Evolutionary conservation across 2,113 vertebrate genomes (phyloP).

Genomic region (Brachyhypopomus occidentalis): DNA sequence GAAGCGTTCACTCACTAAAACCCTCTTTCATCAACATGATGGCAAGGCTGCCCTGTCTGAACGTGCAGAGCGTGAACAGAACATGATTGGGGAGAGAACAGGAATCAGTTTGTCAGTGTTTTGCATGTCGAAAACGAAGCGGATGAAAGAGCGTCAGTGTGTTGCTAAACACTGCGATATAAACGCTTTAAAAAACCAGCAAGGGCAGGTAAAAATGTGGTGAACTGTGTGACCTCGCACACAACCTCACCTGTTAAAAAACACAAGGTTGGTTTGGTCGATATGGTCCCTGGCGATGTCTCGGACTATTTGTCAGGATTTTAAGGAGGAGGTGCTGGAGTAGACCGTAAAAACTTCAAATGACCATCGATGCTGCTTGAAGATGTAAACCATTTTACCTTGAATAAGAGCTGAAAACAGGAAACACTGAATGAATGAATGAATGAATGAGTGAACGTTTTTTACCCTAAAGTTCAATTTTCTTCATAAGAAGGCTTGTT

Average conservation of each 20-base stretch:
- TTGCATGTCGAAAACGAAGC: background rate
- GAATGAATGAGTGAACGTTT: background rate
- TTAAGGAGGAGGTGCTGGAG: background rate
- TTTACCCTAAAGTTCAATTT: background rate
- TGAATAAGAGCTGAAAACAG: background rate
- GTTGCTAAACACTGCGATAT: no score
- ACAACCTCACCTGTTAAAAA: no score
- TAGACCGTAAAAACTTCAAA: background rate
- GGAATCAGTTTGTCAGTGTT: background rate
- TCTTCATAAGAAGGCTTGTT: background rate
- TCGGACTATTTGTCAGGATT: background rate
- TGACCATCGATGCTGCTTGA: background rate
- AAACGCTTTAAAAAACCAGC: no score
- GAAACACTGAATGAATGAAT: no score
- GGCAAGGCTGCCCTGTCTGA: background rate
- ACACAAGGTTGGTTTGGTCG: no score
- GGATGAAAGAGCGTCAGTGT: no score
- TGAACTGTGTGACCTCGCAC: no score
- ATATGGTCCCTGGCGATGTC: background rate
- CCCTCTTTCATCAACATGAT: conserved; percentile 21
- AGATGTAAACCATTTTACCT: background rate
- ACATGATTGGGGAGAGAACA: no score
- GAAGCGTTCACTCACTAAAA: conserved; percentile 4
- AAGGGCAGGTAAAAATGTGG: no score
- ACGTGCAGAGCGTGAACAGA: background rate